A percentile compares a stretch with the other conserved stretches of the same genome.
Conservation (phyloP, 2,113 vertebrate species). For the Epinephelus moara region DNA sequence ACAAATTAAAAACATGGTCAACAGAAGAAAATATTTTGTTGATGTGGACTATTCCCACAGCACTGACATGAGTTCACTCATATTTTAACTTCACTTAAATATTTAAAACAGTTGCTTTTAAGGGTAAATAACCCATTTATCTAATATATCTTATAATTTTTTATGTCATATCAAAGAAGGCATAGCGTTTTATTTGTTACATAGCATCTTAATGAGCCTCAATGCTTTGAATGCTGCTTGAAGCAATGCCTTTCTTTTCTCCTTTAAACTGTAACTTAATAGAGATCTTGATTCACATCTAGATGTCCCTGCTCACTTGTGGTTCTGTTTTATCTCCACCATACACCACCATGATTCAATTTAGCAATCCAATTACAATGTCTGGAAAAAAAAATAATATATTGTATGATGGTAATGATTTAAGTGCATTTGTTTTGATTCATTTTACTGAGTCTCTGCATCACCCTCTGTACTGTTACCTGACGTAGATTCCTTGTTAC, state of each 20-base stretch:
- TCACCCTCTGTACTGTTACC: constrained; percentile 98
- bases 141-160: too few relatives aligned
- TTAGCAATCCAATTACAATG: constrained; percentile 59
- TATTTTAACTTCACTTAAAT: not conserved
- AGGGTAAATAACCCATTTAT: not conserved
- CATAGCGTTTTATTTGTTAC: not conserved
- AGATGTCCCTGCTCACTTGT: constrained; percentile 93
- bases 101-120: not conserved
- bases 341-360: constrained; percentile 64
- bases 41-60: not conserved
- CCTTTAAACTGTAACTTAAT: constrained; percentile 40
- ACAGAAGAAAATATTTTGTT: not conserved
- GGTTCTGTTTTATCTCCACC: constrained; percentile 82
- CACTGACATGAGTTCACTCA: not conserved
- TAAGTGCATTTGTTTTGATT: constrained; percentile 84
- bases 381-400: constrained; percentile 61
- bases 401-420: constrained; percentile 77
- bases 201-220: not conserved
- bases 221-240: not conserved
- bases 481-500: constrained; percentile 99
- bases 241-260: not conserved
- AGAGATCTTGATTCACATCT: constrained; percentile 70
- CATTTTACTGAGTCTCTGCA: constrained; percentile 83
- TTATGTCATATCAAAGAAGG: too few relatives aligned
- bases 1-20: not conserved